Base-by-base conservation (phyloP, 2,113 vertebrate species). In the Girardinichthys multiradiatus region DNA sequence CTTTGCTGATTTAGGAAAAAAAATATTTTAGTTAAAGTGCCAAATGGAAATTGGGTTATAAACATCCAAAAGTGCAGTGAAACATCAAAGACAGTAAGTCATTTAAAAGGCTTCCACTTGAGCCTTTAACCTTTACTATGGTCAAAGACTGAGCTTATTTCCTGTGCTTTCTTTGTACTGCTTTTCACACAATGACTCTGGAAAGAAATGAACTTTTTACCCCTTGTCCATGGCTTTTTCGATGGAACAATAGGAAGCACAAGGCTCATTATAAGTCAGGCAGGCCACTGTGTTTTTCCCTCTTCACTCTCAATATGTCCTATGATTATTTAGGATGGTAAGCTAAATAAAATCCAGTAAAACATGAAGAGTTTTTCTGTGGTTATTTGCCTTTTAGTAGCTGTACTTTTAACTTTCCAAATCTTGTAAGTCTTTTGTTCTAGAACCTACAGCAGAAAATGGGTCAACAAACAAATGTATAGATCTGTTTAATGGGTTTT, bases 381-480 rank as follows among this genome's bases (percentile, higher is more conserved):
- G 12, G 42, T 15, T 30, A 1, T 54, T 54, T 54, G 48, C 48
- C 24, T n/a, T 45, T 45, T 54, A 54, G 21, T 54, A n/a, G 48
- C 21, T 54, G 48, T 54, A 24, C 24, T 10, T 54, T 54, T 54
- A 54, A 74, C 29, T 5, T 42, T 26, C 29, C 24, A 66, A 35
- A 65, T 33, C 73, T 58, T 74, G 5, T 19, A 29, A 66, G 24
- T 57, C 35, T 54, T 62, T 75, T 78, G 54, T 81, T 69, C 33
- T 64, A 31, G 17, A 67, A 57, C 59, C 67, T 26, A 1, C 19
- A 26, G 42, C 37, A 30, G 31, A 77, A 92, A 91, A 67, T 77
- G 62, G 90, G 90, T 88, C 92, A 90, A 57, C 70, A 78, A 83
- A 78, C 80, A 79, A 80, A 64, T 54, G 70, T 80, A 85, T 86